Evolutionary conservation across 2,888 invertebrate species (phyloP).

Genomic region (Amiota communis): DNA sequence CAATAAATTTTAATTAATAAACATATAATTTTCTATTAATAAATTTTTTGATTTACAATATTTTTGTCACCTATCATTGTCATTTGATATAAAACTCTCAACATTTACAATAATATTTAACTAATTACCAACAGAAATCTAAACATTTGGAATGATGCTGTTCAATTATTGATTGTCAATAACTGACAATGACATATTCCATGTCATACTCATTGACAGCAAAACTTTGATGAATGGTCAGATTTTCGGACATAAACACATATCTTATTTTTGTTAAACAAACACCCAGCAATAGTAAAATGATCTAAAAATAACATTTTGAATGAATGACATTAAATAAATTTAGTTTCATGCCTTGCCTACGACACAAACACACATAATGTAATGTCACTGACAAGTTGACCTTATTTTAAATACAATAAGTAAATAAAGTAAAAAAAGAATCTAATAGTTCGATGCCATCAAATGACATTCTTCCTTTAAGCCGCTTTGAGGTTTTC

Average conservation of each 20-base stretch:
- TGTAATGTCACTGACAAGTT: too few species aligned
- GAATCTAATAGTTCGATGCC: too few species aligned
- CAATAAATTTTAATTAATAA: too few species aligned
- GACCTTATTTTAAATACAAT: too few species aligned
- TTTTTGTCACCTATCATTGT: too few species aligned
- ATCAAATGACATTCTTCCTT: neutral
- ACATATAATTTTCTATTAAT: too few species aligned
- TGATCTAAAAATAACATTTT: neutral
- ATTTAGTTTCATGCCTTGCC: neutral
- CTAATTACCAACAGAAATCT: conserved; percentile 3
- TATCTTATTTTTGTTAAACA: conserved; percentile 29
- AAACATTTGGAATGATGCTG: conserved; percentile 39
- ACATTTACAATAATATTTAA: neutral
- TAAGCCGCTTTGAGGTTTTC: neutral
- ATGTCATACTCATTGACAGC: neutral
- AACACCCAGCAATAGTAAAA: neutral
- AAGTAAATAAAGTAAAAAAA: too few species aligned
- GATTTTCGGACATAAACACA: conserved; percentile 16
- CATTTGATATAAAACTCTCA: too few species aligned
- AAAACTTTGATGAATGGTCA: conserved; percentile 2
- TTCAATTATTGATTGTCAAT: conserved; percentile 60
- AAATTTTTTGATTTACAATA: too few species aligned
- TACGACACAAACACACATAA: neutral
- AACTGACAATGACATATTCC: conserved; percentile 10
- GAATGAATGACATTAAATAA: conserved; percentile 12